Percentiles rank a stretch among this genome's conserved stretches.
phyloP scores from a whole-genome alignment of 2,797 vertebrate genomes.

The Artibeus jamaicensis region DNA sequence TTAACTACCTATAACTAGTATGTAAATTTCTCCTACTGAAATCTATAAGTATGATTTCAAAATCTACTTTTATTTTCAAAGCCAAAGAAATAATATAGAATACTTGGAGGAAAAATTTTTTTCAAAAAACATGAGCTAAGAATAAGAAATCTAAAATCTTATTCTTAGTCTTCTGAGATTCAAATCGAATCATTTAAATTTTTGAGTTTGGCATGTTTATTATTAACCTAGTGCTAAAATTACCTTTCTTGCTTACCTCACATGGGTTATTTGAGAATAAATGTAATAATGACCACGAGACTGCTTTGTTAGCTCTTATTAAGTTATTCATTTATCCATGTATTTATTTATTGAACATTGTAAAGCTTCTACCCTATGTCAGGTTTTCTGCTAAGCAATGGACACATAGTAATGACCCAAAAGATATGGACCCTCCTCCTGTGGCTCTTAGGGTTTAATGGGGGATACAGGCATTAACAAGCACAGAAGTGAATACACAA shows the following conservation, averaged over 20 bases:
- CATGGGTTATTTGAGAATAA: slow-evolving; percentile 25
- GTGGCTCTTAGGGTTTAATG: neutral
- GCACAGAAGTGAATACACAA: neutral
- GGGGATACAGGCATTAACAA: neutral
- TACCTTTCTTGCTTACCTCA: neutral
- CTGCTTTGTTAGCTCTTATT: slow-evolving; percentile 40
- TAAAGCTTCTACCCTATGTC: neutral
- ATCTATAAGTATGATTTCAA: neutral
- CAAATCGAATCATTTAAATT: slow-evolving; percentile 14
- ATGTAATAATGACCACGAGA: slow-evolving; percentile 32
- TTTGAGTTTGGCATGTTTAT: neutral
- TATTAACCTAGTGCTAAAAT: slow-evolving; percentile 34
- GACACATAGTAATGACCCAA: neutral
- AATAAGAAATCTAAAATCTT: neutral
- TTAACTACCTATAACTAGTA: neutral
- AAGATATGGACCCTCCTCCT: neutral
- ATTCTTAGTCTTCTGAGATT: neutral
- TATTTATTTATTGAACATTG: neutral
- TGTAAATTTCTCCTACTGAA: neutral
- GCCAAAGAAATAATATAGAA: neutral
- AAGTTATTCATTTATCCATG: slow-evolving; percentile 6
- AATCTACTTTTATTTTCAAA: slow-evolving; percentile 44
- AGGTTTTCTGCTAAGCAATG: neutral
- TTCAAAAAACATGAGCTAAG: neutral
- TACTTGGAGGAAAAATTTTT: neutral